These are phyloP conservation scores for Halictus ligatus DNA, from an alignment of 2,888 invertebrate species.

Conservation along the genomic window DNA sequence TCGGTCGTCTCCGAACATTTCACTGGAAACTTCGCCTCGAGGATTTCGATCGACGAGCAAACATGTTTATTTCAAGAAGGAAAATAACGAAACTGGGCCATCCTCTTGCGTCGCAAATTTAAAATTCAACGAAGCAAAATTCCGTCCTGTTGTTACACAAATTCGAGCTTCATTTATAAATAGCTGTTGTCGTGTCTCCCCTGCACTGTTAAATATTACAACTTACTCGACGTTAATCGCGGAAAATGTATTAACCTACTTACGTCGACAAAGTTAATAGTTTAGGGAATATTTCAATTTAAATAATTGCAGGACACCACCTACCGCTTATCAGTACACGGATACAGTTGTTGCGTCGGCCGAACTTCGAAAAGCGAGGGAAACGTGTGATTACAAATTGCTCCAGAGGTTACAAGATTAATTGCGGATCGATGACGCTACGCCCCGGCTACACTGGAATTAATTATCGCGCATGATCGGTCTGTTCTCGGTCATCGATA, in stretches of 20 bases:
- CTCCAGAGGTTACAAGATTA: conserved; percentile 25
- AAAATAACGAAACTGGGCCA: neutral
- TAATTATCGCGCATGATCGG: conserved; percentile 39
- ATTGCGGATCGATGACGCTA: conserved; percentile 39
- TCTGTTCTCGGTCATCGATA: conserved; percentile 24
- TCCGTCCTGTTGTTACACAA: neutral
- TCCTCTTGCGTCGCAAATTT: neutral
- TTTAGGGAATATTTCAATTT: too few relatives aligned
- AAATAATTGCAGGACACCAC: too few relatives aligned
- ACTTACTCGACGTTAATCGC: too few relatives aligned
- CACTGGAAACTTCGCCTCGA: neutral
- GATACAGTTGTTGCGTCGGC: conserved; percentile 4
- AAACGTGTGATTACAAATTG: conserved; percentile 25
- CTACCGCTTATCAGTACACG: neutral
- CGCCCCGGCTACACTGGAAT: conserved; percentile 16
- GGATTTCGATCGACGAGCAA: neutral
- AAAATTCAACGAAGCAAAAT: neutral
- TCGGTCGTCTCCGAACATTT: neutral
- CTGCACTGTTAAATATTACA: too few relatives aligned
- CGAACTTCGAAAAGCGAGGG: neutral
- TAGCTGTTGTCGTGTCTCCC: neutral
- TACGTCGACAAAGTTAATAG: too few relatives aligned
- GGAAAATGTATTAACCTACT: too few relatives aligned
- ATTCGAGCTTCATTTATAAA: neutral
- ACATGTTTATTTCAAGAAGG: neutral